Conservation (phyloP, 2,888 invertebrate species). For the Abrostola tripartita region DNA sequence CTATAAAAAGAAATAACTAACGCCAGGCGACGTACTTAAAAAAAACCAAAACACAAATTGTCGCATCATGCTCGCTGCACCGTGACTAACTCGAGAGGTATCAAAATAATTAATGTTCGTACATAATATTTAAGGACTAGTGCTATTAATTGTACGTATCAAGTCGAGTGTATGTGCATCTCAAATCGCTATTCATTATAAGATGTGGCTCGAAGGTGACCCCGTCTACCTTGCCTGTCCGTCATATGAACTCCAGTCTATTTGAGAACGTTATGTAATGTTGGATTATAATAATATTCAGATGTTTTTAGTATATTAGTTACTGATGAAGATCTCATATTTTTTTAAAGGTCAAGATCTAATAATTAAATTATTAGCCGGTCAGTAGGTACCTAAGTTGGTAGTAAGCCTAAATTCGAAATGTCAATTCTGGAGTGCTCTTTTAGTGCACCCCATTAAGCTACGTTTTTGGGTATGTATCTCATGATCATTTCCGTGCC, state of each 20-base stretch:
- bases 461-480: no score
- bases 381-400: no score
- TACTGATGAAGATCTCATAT: neutral
- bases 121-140: neutral
- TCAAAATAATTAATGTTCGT: slow-evolving; percentile 1
- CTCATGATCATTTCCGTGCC: no score
- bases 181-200: slow-evolving; percentile 40
- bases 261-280: slow-evolving; percentile 34
- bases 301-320: slow-evolving; percentile 7
- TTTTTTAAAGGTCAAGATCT: neutral
- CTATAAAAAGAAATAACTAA: neutral
- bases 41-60: neutral
- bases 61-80: neutral
- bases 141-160: slow-evolving; percentile 1
- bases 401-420: no score
- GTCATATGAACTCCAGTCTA: slow-evolving; percentile 49
- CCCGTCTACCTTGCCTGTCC: slow-evolving; percentile 59
- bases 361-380: no score
- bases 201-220: slow-evolving; percentile 65
- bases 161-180: slow-evolving; percentile 33
- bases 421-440: no score
- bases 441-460: no score
- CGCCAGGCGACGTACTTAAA: neutral
- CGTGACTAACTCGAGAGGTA: neutral
- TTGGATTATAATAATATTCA: slow-evolving; percentile 25